Percentiles rank a stretch among this genome's conserved stretches.
Evolutionary conservation across 1,140 invertebrate genomes (phyloP).

Genomic region (Thrips palmi): DNA sequence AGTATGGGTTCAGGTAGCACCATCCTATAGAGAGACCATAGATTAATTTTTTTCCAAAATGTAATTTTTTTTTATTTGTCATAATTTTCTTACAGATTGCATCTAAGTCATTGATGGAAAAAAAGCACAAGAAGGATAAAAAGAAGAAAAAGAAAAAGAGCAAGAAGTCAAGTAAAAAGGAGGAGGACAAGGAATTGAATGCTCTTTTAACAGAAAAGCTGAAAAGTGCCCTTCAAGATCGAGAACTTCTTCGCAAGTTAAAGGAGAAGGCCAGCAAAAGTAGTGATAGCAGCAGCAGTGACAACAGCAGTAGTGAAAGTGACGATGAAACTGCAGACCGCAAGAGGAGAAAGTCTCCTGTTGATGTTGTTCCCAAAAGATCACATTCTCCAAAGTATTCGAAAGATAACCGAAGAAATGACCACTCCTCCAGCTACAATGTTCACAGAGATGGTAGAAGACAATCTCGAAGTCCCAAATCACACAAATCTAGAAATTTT

Average conservation of each 20-base stretch:
- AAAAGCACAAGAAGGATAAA: slow-evolving; percentile 23
- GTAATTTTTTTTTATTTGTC: background rate
- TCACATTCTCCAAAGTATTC: slow-evolving; percentile 4
- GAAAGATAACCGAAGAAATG: background rate
- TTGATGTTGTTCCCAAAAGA: background rate
- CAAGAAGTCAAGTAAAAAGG: slow-evolving; percentile 1
- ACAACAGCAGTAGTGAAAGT: slow-evolving; percentile 5
- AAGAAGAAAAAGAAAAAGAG: slow-evolving; percentile 2
- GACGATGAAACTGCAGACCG: slow-evolving; percentile 6
- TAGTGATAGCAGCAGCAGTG: slow-evolving; percentile 1
- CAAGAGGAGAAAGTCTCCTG: background rate
- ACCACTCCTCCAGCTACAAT: background rate
- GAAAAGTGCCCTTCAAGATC: too few relatives aligned
- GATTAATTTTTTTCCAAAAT: background rate
- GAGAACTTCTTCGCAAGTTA: too few relatives aligned
- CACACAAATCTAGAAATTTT: slow-evolving; percentile 4
- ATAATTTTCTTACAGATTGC: background rate
- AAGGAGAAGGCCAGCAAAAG: too few relatives aligned
- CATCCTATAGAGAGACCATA: background rate
- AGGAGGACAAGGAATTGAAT: background rate
- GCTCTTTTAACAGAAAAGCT: slow-evolving; percentile 2
- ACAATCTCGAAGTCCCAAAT: background rate
- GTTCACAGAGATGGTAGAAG: background rate
- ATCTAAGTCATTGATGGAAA: slow-evolving; percentile 8
- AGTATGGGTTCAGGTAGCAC: slow-evolving; percentile 18